These are phyloP conservation scores for Acanthosepion lycidas DNA, from an alignment of 2,888 invertebrate species.

Conservation along the genomic window DNA sequence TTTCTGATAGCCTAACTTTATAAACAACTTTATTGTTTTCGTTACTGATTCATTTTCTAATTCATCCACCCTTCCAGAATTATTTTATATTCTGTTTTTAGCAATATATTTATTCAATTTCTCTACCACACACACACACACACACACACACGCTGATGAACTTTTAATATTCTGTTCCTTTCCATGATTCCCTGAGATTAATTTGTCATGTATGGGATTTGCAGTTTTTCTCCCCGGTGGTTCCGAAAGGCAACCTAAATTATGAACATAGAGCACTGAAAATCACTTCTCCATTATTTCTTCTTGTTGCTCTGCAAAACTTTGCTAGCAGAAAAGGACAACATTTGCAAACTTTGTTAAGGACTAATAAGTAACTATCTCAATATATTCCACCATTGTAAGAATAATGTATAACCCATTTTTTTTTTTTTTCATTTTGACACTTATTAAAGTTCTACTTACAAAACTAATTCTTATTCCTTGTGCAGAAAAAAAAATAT, in stretches of 20 bases:
- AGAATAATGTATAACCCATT: neutral
- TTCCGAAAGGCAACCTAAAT: neutral
- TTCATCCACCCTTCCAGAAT: neutral
- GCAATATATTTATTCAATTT: neutral
- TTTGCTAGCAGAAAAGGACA: neutral
- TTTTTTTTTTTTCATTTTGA: neutral
- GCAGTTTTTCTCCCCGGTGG: neutral
- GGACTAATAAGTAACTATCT: neutral
- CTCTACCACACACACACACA: neutral
- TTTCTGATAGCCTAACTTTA: neutral
- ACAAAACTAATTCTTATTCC: neutral
- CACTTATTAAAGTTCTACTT: neutral
- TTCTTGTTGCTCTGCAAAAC: neutral
- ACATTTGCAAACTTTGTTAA: neutral
- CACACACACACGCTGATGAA: neutral
- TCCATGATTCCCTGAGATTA: neutral
- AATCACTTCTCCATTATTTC: neutral
- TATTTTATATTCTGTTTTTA: neutral
- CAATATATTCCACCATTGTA: neutral
- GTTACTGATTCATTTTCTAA: neutral
- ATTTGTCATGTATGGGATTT: slow-evolving; percentile 8
- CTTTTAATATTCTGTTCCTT: neutral
- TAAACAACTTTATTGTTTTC: neutral
- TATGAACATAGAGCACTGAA: neutral
- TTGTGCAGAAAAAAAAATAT: neutral